Conservation (phyloP, 35 echinoderm and acorn worm species). For the Ophiothrix spiculata region DNA sequence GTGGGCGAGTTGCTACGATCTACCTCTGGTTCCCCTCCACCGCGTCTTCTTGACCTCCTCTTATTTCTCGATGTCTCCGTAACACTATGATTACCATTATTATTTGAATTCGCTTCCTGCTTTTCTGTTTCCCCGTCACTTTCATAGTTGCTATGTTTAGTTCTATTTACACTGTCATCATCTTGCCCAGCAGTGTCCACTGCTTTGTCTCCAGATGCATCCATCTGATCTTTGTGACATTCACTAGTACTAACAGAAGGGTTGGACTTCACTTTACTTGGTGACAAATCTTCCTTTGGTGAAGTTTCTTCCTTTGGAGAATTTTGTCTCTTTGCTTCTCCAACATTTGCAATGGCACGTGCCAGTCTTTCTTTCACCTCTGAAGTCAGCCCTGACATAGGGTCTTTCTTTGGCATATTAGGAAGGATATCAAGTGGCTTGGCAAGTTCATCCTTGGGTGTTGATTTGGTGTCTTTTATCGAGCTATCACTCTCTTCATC, state of each 20-base stretch:
- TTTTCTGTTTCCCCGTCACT: not conserved
- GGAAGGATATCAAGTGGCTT: not conserved
- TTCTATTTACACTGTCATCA: not conserved
- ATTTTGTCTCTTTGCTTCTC: not conserved
- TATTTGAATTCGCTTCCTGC: not conserved
- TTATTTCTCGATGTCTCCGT: not conserved
- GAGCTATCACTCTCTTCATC: not conserved
- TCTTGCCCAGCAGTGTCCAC: no score
- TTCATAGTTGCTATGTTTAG: not conserved
- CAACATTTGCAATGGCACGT: not conserved
- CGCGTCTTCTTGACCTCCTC: not conserved
- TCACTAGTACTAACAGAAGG: not conserved
- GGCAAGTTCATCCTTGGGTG: not conserved
- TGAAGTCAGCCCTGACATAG: not conserved
- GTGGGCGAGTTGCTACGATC: not conserved
- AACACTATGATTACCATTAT: not conserved
- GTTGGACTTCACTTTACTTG: no score
- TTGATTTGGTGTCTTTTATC: not conserved
- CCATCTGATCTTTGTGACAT: not conserved
- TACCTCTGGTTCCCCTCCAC: not conserved
- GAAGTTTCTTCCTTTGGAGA: not conserved
- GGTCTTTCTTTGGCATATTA: not conserved
- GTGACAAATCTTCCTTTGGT: no score
- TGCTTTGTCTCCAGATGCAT: no score
- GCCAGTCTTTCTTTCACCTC: slow-evolving; percentile 5